These are phyloP conservation scores for Pseudotriccus pelzelni DNA, from an alignment of 2,797 vertebrate species.

Conservation along the genomic window DNA sequence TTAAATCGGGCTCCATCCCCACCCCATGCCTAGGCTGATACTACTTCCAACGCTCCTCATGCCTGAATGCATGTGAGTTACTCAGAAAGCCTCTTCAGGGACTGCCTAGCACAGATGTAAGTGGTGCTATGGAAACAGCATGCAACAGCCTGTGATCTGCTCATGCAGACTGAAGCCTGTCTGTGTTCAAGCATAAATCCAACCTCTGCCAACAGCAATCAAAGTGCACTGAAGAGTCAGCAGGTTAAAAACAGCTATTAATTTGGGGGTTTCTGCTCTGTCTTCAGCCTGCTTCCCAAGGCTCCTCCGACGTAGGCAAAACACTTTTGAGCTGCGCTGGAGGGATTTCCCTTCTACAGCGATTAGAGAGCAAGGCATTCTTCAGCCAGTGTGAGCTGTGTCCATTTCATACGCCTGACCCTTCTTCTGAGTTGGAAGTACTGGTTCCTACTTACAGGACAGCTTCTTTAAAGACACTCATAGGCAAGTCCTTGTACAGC, in stretches of 20 bases:
- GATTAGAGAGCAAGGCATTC: not conserved
- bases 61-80: not conserved
- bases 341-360: not conserved
- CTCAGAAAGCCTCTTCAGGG: not conserved
- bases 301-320: not conserved
- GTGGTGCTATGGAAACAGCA: constrained; percentile 11
- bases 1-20: not conserved
- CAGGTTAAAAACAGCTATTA: not conserved
- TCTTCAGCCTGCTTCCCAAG: not conserved
- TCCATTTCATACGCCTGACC: fast-evolving
- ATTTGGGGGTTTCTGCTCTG: not conserved
- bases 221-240: not conserved
- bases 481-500: not conserved
- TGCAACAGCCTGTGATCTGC: fast-evolving
- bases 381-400: not conserved
- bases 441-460: not conserved
- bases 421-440: not conserved
- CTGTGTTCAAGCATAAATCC: not conserved
- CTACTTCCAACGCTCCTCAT: not conserved
- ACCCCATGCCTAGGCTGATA: not conserved
- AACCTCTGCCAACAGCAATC: not conserved
- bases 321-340: not conserved
- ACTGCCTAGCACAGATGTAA: not conserved
- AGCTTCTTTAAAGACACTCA: not conserved
- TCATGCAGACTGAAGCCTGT: not conserved